Conservation (phyloP, 2,888 invertebrate genomes). For the Tuberolachnus salignus region DNA sequence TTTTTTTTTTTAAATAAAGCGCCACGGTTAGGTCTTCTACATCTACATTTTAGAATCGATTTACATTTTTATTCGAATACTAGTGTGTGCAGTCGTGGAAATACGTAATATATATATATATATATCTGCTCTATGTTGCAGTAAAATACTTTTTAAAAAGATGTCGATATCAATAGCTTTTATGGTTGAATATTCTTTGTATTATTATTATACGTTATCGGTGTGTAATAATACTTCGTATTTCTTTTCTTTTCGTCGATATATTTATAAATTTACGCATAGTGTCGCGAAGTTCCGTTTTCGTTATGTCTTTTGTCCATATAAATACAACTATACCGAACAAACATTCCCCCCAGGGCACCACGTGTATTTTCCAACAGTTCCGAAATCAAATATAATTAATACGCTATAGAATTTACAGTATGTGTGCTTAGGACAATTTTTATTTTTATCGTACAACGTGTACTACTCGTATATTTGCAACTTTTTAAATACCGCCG, state of each 20-base stretch:
- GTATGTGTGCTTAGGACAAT: slow-evolving; percentile 28
- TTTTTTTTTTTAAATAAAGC: no score
- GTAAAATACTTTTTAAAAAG: no score
- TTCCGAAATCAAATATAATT: background rate
- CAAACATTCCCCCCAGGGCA: no score
- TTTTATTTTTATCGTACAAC: background rate
- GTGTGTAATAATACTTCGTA: background rate
- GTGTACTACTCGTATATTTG: background rate
- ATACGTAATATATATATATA: no score
- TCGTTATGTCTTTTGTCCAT: background rate
- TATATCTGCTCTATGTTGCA: no score
- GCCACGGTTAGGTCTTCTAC: no score
- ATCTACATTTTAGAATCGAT: no score
- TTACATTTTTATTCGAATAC: no score
- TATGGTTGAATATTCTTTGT: no score
- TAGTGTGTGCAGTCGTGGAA: no score
- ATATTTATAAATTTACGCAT: background rate
- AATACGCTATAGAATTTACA: background rate
- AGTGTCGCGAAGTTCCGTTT: background rate
- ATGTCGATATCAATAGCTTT: no score
- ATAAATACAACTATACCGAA: background rate
- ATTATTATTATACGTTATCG: no score
- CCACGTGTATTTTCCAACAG: background rate
- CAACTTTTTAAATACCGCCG: background rate
- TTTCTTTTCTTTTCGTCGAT: background rate